These are phyloP conservation scores for Diplodus sargus DNA, from an alignment of 2,797 vertebrate species.

Conservation along the genomic window DNA sequence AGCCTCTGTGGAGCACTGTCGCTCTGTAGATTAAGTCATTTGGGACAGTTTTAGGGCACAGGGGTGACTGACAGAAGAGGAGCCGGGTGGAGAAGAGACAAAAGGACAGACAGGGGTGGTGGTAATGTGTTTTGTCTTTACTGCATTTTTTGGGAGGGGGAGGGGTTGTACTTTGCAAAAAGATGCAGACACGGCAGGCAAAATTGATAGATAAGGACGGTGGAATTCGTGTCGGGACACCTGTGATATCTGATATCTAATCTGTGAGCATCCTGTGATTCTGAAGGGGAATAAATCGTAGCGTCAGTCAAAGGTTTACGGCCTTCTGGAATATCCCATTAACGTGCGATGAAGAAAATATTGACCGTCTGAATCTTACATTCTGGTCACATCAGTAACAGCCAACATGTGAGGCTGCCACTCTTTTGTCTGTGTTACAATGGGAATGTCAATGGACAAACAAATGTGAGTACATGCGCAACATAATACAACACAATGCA, in stretches of 20 bases:
- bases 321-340: not conserved
- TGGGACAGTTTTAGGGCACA: constrained; percentile 78
- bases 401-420: not conserved
- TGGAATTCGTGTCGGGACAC: constrained; percentile 4
- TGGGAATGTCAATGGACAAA: not conserved
- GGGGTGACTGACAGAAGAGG: constrained; percentile 59
- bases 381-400: not conserved
- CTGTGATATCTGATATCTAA: not conserved
- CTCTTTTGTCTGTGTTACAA: not conserved
- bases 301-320: not conserved
- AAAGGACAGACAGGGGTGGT: constrained; percentile 49
- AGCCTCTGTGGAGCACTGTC: constrained; percentile 72
- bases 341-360: not conserved
- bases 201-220: not conserved
- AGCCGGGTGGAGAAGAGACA: constrained; percentile 48
- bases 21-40: constrained; percentile 82
- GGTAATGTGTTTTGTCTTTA: constrained; percentile 52
- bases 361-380: not conserved
- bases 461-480: not conserved
- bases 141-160: constrained; percentile 15
- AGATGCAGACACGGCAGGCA: not conserved
- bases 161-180: constrained; percentile 20
- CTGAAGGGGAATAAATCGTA: not conserved
- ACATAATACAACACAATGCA: not conserved
- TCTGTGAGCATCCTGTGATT: not conserved